Evolutionary conservation across 1,140 invertebrate species (phyloP).

Genomic region (Drosophila leontia): DNA sequence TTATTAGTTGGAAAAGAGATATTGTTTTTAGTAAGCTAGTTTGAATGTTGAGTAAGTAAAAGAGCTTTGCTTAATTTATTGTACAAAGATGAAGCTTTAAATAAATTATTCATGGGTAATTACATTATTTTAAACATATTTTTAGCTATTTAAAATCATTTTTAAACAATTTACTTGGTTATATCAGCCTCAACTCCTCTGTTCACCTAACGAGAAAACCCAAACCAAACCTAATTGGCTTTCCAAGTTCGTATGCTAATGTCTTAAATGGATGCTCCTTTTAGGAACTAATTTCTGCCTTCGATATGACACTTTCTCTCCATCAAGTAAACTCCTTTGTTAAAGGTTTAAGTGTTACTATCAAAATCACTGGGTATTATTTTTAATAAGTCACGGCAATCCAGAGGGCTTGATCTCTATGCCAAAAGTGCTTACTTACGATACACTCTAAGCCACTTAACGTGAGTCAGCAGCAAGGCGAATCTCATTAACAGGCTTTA

Average conservation of each 20-base stretch:
- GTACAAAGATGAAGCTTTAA: not conserved
- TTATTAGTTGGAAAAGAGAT: not conserved
- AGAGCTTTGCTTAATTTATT: not conserved
- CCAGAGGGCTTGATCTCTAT: slow-evolving; percentile 43
- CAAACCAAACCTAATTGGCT: too few relatives aligned
- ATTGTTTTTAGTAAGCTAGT: too few relatives aligned
- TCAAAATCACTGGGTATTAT: slow-evolving; percentile 65
- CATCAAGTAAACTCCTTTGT: not conserved
- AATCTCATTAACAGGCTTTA: slow-evolving; percentile 83
- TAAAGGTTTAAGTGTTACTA: slow-evolving; percentile 14
- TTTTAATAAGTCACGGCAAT: slow-evolving; percentile 69
- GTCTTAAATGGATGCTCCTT: too few relatives aligned
- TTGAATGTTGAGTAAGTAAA: too few relatives aligned
- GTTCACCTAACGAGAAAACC: too few relatives aligned
- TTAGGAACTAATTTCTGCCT: not conserved
- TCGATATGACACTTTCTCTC: slow-evolving; percentile 13
- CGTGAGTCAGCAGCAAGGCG: slow-evolving; percentile 81
- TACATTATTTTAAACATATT: accelerated
- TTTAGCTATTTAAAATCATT: not conserved
- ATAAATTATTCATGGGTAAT: too few relatives aligned
- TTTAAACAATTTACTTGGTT: too few relatives aligned
- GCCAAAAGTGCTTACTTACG: slow-evolving; percentile 76
- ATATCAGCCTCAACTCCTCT: too few relatives aligned
- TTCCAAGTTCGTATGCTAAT: too few relatives aligned
- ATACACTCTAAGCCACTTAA: slow-evolving; percentile 82